Evolutionary conservation across 2,888 invertebrate genomes (phyloP).

Genomic region (Stictocephala bisonia): DNA sequence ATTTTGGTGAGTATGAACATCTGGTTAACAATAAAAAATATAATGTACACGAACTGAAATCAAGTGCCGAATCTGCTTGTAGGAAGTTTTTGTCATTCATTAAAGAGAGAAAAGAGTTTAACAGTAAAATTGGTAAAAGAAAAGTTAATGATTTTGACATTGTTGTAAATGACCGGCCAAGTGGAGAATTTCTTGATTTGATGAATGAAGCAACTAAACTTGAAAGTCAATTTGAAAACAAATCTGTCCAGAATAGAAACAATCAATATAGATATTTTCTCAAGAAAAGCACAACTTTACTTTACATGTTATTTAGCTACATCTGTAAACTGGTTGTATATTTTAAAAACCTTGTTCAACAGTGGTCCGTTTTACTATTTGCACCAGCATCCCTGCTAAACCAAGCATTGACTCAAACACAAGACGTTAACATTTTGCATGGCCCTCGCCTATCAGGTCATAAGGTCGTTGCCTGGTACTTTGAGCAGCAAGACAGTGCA

Average conservation of each 20-base stretch:
- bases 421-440: constrained; percentile 64
- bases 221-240: constrained; percentile 16
- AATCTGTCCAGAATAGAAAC: not conserved
- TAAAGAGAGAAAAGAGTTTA: constrained; percentile 44
- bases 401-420: constrained; percentile 38
- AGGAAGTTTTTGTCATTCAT: constrained; percentile 39
- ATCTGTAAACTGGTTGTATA: not conserved
- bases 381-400: constrained; percentile 43
- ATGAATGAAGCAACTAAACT: constrained; percentile 30
- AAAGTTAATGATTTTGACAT: constrained; percentile 43
- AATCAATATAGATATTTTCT: not conserved
- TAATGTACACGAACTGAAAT: not conserved
- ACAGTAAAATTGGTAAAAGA: constrained; percentile 22
- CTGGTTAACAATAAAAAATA: not conserved
- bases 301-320: not conserved
- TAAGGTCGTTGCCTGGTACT: constrained; percentile 65
- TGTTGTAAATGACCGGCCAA: constrained; percentile 40
- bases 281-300: constrained; percentile 9
- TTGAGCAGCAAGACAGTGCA: constrained; percentile 59
- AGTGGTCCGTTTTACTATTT: constrained; percentile 36
- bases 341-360: not conserved
- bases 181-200: constrained; percentile 39
- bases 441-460: constrained; percentile 65
- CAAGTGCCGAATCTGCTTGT: constrained; percentile 29
- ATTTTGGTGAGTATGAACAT: constrained; percentile 24